These are phyloP conservation scores for Apodemus agrarius DNA, from an alignment of 2,797 vertebrate genomes.

Conservation along the genomic window DNA sequence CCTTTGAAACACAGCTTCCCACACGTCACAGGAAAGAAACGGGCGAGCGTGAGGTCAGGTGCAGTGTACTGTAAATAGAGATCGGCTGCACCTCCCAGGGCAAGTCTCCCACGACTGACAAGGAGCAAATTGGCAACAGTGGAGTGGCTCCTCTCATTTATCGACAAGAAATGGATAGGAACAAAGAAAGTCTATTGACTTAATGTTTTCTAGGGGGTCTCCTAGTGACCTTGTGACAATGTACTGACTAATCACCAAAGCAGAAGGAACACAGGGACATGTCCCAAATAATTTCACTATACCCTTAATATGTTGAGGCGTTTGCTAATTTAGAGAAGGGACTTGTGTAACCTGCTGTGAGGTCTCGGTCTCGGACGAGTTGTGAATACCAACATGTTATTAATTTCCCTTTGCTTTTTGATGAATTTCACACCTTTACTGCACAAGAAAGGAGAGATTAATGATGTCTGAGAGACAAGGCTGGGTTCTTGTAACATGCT, in stretches of 20 bases:
- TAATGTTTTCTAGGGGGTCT: background rate
- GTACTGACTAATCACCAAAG: slow-evolving; percentile 80
- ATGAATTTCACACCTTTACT: slow-evolving; percentile 85
- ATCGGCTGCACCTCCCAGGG: slow-evolving; percentile 76
- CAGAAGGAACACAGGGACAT: slow-evolving; percentile 69
- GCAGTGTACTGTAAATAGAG: slow-evolving; percentile 79
- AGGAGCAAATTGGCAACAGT: slow-evolving; percentile 68
- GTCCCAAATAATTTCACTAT: slow-evolving; percentile 66
- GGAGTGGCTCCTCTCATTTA: slow-evolving; percentile 78
- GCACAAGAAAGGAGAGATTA: slow-evolving; percentile 78
- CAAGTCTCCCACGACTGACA: slow-evolving; percentile 55
- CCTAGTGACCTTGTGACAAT: slow-evolving; percentile 48
- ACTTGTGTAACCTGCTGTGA: slow-evolving; percentile 84
- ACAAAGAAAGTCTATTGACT: background rate
- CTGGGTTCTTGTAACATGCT: slow-evolving; percentile 78
- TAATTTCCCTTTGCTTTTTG: slow-evolving; percentile 84
- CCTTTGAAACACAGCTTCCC: slow-evolving; percentile 68
- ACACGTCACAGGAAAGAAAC: slow-evolving; percentile 70
- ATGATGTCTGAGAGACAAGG: slow-evolving; percentile 64
- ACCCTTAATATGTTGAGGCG: slow-evolving; percentile 78
- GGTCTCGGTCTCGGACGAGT: slow-evolving; percentile 80
- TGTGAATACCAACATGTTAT: slow-evolving; percentile 80
- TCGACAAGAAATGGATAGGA: slow-evolving; percentile 73
- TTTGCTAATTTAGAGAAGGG: slow-evolving; percentile 81
- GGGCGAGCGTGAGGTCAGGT: slow-evolving; percentile 68